A percentile compares a stretch with the other conserved stretches of the same genome.
Evolutionary conservation across 2,113 vertebrate species (phyloP).

Genomic region (Trichechus manatus): DNA sequence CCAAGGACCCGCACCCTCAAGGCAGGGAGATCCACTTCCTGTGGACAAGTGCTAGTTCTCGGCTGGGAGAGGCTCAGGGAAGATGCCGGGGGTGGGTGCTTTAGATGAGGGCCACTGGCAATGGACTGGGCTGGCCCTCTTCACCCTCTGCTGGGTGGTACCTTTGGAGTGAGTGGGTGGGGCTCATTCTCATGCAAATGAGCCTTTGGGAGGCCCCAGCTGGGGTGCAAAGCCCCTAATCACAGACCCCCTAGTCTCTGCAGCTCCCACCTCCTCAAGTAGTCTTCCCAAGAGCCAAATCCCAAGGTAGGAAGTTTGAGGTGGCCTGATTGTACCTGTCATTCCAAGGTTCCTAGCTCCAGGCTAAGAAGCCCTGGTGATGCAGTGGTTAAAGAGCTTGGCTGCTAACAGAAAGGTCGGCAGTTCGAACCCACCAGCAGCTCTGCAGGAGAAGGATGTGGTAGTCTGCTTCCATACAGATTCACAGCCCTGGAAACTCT

Average conservation of each 20-base stretch:
- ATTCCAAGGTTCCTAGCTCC: too few species aligned
- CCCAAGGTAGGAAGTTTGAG: neutral
- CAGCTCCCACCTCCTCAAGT: neutral
- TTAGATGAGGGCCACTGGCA: neutral
- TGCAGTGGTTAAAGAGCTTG: too few species aligned
- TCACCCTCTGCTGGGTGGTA: neutral
- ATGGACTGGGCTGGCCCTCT: neutral
- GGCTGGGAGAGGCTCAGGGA: neutral
- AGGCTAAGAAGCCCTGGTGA: too few species aligned
- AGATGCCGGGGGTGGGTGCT: neutral
- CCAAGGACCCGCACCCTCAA: neutral
- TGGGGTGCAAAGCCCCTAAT: neutral
- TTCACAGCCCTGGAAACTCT: neutral
- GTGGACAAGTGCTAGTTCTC: neutral
- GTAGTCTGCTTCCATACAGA: neutral
- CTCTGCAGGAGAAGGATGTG: neutral
- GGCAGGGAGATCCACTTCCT: neutral
- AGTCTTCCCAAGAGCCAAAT: neutral
- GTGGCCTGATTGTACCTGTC: neutral
- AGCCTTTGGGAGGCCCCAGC: neutral
- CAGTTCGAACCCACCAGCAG: neutral
- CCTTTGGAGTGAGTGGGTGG: neutral
- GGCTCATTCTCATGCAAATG: neutral
- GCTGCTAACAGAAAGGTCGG: neutral
- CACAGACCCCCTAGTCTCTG: neutral